Conservation (phyloP, 2,888 invertebrate genomes). For the Dorcus parallelipipedus region DNA sequence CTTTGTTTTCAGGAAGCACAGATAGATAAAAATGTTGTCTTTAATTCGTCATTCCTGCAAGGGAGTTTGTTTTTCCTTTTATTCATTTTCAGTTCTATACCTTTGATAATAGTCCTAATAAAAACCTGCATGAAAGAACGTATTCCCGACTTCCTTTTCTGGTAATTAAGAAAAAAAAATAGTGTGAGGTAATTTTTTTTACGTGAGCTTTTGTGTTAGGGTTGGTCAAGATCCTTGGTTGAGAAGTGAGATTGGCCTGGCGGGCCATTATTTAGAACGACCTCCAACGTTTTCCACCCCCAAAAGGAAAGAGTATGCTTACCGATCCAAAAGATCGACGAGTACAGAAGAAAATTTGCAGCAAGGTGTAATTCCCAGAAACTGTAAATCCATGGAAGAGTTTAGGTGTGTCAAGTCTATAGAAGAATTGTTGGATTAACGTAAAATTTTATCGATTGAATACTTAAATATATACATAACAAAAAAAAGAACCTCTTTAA, state of each 20-base stretch:
- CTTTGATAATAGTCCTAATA: slow-evolving; percentile 28
- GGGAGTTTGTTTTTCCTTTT: slow-evolving; percentile 12
- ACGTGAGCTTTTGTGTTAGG: slow-evolving; percentile 43
- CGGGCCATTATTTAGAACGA: slow-evolving; percentile 57
- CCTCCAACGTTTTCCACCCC: slow-evolving; percentile 40
- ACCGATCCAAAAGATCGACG: slow-evolving; percentile 38
- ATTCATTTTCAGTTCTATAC: slow-evolving; percentile 25
- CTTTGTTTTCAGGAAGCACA: too few species aligned
- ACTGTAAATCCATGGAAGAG: slow-evolving; percentile 22
- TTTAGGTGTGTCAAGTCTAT: slow-evolving; percentile 19
- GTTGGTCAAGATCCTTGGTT: slow-evolving; percentile 58
- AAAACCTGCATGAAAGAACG: slow-evolving; percentile 20
- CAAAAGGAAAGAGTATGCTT: slow-evolving; percentile 31
- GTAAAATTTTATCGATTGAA: too few species aligned
- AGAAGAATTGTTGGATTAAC: slow-evolving; percentile 6
- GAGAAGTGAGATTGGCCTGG: slow-evolving; percentile 59
- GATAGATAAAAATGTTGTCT: too few species aligned
- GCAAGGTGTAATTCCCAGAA: slow-evolving; percentile 13
- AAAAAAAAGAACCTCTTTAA: too few species aligned
- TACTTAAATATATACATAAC: too few species aligned
- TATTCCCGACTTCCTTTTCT: slow-evolving; percentile 41
- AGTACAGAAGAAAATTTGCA: slow-evolving; percentile 35
- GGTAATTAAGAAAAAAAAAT: slow-evolving; percentile 29
- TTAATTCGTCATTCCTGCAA: neutral
- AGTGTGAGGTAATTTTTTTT: neutral